Conservation (phyloP, 92 coral and sea anemone genomes). For the Parazoanthus atlanticus region DNA sequence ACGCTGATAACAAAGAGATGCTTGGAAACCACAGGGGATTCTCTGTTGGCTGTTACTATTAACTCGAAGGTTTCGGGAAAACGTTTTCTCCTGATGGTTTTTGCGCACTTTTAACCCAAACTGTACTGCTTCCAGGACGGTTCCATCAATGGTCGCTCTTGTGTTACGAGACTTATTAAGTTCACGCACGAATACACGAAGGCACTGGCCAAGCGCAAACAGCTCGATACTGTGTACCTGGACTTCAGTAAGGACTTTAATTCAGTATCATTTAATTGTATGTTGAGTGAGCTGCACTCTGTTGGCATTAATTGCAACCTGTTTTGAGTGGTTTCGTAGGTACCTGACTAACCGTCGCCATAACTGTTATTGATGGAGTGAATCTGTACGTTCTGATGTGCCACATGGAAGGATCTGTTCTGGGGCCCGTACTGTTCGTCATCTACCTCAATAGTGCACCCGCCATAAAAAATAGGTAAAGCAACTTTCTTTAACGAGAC, state of each 20-base stretch:
- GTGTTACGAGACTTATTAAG: background rate
- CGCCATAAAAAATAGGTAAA: too few relatives aligned
- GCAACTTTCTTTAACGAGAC: too few relatives aligned
- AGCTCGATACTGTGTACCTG: constrained; percentile 30
- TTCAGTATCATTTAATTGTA: constrained; percentile 21
- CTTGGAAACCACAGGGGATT: constrained; percentile 23
- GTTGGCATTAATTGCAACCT: constrained; percentile 18
- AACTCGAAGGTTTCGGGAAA: background rate
- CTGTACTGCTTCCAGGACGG: background rate
- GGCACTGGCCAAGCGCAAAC: constrained; percentile 36
- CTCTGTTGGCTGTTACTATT: background rate
- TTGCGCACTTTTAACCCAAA: background rate
- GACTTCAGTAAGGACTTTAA: constrained; percentile 32
- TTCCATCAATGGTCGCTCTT: background rate
- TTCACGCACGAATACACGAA: background rate
- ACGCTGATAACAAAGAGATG: constrained; percentile 29
- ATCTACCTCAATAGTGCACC: too few relatives aligned
- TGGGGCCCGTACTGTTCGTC: background rate
- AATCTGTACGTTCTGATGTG: background rate
- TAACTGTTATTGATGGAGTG: constrained; percentile 4
- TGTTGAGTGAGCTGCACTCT: constrained; percentile 21
- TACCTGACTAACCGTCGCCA: constrained; percentile 13
- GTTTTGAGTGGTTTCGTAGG: constrained; percentile 29
- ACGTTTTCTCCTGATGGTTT: background rate
- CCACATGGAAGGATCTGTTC: too few relatives aligned